A percentile compares a stretch with the other conserved stretches of the same genome.
Conservation (phyloP, 2,888 invertebrate genomes). For the Junonia oenone region DNA sequence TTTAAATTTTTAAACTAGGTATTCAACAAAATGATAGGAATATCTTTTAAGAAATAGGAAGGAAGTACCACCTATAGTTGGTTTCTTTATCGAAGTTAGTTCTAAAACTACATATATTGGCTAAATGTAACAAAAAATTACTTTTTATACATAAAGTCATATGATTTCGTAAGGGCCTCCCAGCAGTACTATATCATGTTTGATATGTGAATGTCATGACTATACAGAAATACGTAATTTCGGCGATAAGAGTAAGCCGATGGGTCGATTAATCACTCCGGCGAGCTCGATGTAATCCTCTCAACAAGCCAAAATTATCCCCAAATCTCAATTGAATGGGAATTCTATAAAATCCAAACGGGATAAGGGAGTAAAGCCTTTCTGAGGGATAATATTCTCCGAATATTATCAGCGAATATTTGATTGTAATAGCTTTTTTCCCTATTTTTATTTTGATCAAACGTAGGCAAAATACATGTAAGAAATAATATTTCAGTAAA, state of each 20-base stretch:
- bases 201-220: neutral
- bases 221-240: slow-evolving; percentile 2
- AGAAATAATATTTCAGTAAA: too few species aligned
- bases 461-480: too few species aligned
- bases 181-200: neutral
- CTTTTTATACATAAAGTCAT: too few species aligned
- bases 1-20: too few species aligned
- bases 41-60: too few species aligned
- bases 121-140: too few species aligned
- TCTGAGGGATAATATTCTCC: neutral
- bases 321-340: slow-evolving; percentile 5
- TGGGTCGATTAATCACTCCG: slow-evolving; percentile 7
- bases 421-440: neutral
- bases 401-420: neutral
- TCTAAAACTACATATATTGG: too few species aligned
- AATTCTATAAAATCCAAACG: slow-evolving; percentile 2
- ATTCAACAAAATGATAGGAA: too few species aligned
- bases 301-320: slow-evolving; percentile 16
- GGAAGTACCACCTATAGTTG: too few species aligned
- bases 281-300: slow-evolving; percentile 8
- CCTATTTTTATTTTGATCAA: too few species aligned
- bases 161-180: neutral
- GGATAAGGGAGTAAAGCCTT: too few species aligned
- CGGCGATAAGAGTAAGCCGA: slow-evolving; percentile 1
- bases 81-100: too few species aligned